These are phyloP conservation scores for Oreonectes daqikongensis DNA, from an alignment of 2,797 vertebrate species.

Conservation along the genomic window DNA sequence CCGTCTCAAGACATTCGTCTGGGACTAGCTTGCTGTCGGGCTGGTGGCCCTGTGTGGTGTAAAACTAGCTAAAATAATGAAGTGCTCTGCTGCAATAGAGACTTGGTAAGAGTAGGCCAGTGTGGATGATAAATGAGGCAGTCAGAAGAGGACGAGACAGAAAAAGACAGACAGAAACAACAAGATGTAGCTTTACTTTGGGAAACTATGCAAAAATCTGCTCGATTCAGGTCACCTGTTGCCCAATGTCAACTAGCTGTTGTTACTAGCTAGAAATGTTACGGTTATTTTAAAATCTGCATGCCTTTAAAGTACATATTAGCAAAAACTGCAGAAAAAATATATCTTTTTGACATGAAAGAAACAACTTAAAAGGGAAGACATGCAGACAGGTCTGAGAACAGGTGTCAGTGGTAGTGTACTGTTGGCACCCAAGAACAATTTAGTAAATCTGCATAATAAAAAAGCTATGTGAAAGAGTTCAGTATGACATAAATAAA, in stretches of 20 bases:
- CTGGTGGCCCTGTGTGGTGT: conserved; percentile 42
- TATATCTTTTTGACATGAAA: no score
- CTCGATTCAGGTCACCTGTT: conserved; percentile 6
- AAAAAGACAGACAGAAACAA: conserved; percentile 24
- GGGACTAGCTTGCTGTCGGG: conserved; percentile 56
- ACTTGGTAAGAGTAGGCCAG: conserved; percentile 36
- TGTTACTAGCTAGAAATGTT: no score
- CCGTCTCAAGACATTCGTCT: conserved; percentile 60
- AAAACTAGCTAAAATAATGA: conserved; percentile 65
- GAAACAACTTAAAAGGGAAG: no score
- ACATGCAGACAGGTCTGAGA: no score
- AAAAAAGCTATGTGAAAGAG: background rate
- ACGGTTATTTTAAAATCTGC: no score
- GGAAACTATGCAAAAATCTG: conserved; percentile 41
- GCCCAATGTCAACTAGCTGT: no score
- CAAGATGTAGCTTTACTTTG: background rate
- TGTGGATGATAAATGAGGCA: conserved; percentile 54
- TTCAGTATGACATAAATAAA: no score
- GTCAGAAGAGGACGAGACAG: conserved; percentile 30
- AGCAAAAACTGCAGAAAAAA: no score
- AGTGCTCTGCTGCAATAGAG: conserved; percentile 49
- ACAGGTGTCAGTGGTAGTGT: no score
- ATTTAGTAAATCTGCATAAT: background rate
- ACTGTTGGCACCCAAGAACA: no score
- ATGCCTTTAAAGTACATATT: no score